Evolutionary conservation across 2,113 vertebrate genomes (phyloP).

Genomic region (Lynx canadensis): DNA sequence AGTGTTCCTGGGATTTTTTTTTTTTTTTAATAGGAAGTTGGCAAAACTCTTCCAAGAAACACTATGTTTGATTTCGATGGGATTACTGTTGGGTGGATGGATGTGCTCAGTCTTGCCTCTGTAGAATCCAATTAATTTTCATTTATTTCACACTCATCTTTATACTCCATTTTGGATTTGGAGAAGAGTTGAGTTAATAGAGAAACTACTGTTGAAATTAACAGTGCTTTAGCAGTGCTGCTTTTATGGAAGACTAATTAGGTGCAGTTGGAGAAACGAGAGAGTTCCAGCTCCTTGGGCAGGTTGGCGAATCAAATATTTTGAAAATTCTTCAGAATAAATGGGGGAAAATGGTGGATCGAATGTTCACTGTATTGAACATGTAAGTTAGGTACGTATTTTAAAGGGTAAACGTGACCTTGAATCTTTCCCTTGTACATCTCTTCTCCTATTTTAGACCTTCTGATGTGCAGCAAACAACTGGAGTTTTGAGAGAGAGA

Average conservation of each 20-base stretch:
- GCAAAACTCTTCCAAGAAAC: constrained; percentile 56
- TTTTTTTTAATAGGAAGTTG: constrained; percentile 48
- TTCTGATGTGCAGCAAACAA: not conserved
- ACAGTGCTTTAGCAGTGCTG: not conserved
- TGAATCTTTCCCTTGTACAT: constrained; percentile 35
- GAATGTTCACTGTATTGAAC: not conserved
- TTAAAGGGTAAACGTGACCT: constrained; percentile 31
- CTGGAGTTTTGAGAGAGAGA: not conserved
- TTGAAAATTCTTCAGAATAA: constrained; percentile 39
- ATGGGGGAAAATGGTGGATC: not conserved
- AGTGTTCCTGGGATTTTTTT: not conserved
- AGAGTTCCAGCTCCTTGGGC: not conserved
- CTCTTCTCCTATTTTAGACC: not conserved
- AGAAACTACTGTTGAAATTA: constrained; percentile 44
- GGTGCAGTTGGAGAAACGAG: not conserved
- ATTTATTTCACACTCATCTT: constrained; percentile 39
- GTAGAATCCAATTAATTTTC: constrained; percentile 45
- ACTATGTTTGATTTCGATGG: not conserved
- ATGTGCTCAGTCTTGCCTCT: constrained; percentile 36
- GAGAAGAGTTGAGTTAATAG: constrained; percentile 44
- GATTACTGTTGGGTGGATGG: not conserved
- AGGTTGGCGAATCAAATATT: constrained; percentile 2
- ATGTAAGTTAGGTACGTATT: not conserved
- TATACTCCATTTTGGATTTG: constrained; percentile 54
- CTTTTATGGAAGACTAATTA: not conserved